Base-by-base conservation (phyloP, 2,888 invertebrate genomes). In the Frankliniella fusca region DNA sequence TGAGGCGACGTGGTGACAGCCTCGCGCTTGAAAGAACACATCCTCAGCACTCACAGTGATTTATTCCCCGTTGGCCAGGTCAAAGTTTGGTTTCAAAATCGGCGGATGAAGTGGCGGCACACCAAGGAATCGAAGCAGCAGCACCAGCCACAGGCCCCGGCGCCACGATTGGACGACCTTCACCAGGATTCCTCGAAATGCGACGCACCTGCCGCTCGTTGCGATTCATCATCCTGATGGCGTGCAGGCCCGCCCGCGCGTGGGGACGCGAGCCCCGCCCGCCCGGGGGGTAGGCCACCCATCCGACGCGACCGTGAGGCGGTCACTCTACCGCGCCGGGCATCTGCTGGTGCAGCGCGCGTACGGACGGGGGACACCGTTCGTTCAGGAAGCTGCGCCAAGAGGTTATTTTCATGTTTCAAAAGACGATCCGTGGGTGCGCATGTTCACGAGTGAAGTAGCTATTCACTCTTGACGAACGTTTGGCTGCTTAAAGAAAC, bases 31-130 rank as follows among this genome's bases (percentile, higher is more conserved):
- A 38, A 38, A 38, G 38, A 38, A 38, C 38, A 38, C 2, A 38
- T 3, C 38, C 38, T 3, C 2, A 38, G 38, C 38, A 38, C 5
- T 80, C 23, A 54, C 11, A 54, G 54, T 38, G 79, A 23, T 20
- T 61, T 83, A 82, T 82, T 81, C 38, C 18, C 61, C 12, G 27
- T 20, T 83, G 81, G 85, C 18, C 88, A 95, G 94, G 96, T 96
- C 2, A 96, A 96, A 89, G 96, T 97, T 3, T 96, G 96, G 96
- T 97, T 96, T 87, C 97, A 97, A 90, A 97, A 96, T 86, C 91
- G 95, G 0, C 91, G 95, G 83, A 95, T 95, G 95, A 95, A 95
- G 87, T 95, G 95, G 95, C 91, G 95, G 0, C 95, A 95, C 86
- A 93, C 93, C 50, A 93, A 93, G 85, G 93, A 94, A 83, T 85